A percentile compares a stretch with the other conserved stretches of the same genome.
Evolutionary conservation across 2,113 vertebrate species (phyloP).

Genomic region (Channa maculata): DNA sequence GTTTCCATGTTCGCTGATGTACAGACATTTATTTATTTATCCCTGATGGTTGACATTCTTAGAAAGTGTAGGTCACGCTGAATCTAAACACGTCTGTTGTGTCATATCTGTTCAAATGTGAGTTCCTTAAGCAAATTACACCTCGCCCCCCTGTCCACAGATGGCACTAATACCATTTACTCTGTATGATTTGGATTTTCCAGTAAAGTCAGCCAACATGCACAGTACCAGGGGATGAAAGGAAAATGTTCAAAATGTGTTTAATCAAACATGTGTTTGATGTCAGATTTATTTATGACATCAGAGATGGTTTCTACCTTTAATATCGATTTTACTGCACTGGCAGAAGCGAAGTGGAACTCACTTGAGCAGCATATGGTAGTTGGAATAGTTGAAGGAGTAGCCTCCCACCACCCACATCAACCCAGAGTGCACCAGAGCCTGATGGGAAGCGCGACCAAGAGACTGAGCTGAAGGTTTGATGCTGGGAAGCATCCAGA

Average conservation of each 20-base stretch:
- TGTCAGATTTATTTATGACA: no score
- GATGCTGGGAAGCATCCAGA: slow-evolving; percentile 92
- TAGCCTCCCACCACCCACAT: slow-evolving; percentile 98
- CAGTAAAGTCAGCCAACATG: no score
- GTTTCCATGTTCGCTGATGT: no score
- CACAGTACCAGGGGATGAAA: no score
- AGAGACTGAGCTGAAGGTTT: slow-evolving; percentile 93
- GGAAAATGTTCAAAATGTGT: no score
- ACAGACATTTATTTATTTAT: not conserved
- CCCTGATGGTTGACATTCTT: not conserved
- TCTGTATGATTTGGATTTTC: no score
- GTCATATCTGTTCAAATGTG: no score
- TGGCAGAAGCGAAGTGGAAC: not conserved
- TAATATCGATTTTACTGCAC: not conserved
- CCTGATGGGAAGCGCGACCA: slow-evolving; percentile 92
- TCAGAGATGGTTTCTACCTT: no score
- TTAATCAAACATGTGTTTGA: no score
- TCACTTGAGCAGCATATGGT: slow-evolving; percentile 96
- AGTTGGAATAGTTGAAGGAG: slow-evolving; percentile 94
- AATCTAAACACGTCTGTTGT: not conserved
- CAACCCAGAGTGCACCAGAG: slow-evolving; percentile 90
- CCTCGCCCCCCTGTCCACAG: no score
- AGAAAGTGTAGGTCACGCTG: not conserved
- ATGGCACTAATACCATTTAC: no score
- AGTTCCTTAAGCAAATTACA: not conserved